These are phyloP conservation scores for Popillia japonica DNA, from an alignment of 1,140 invertebrate genomes.

Conservation along the genomic window DNA sequence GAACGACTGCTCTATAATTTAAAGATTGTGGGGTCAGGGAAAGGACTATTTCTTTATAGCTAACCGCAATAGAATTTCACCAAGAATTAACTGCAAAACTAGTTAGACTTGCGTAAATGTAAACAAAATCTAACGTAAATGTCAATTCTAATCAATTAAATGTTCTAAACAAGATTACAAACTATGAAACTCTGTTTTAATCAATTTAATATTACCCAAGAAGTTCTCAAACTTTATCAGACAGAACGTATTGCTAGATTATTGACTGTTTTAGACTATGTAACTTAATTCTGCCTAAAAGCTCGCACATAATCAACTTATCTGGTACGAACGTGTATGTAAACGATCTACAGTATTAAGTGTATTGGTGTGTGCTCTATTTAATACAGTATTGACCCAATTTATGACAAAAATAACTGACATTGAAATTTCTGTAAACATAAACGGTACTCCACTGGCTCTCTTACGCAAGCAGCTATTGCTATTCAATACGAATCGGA, in stretches of 20 bases:
- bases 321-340: background rate
- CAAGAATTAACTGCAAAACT: too few relatives aligned
- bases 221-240: too few relatives aligned
- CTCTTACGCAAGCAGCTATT: slow-evolving; percentile 23
- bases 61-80: too few relatives aligned
- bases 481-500: background rate
- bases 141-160: too few relatives aligned
- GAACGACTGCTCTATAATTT: too few relatives aligned
- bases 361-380: slow-evolving; percentile 14
- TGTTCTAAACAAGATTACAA: too few relatives aligned
- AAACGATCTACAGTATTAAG: background rate
- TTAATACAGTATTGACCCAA: slow-evolving; percentile 31
- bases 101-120: too few relatives aligned
- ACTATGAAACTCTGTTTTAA: too few relatives aligned
- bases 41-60: too few relatives aligned
- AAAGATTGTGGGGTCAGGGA: too few relatives aligned
- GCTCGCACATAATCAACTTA: background rate
- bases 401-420: slow-evolving; percentile 32
- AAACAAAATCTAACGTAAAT: too few relatives aligned
- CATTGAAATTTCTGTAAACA: slow-evolving; percentile 23
- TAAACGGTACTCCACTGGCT: background rate
- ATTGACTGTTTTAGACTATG: background rate
- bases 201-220: too few relatives aligned
- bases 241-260: background rate
- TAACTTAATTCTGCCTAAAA: background rate